Base-by-base conservation (phyloP, 2,113 vertebrate genomes). In the Labrus mixtus region DNA sequence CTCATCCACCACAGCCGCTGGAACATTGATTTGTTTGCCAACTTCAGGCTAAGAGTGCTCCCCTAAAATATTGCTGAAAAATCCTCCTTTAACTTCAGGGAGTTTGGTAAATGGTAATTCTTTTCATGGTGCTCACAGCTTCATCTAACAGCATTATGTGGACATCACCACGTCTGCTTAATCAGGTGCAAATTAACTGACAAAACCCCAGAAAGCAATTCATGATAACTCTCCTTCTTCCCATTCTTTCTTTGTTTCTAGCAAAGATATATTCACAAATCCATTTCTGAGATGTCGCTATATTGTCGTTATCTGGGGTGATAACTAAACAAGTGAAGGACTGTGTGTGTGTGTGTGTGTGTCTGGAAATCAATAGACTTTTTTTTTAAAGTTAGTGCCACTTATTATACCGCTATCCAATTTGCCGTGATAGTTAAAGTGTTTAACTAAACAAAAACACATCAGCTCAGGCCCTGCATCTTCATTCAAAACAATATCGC, bases 181-280 rank as follows among this genome's bases (percentile, higher is more conserved):
- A 88, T 89, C 80, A 78, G 62, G 65, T 61, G 51, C 75, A 89
- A 90, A 91, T 93, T 87, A 91, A 89, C 63, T 62, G 81, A 87
- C 78, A 79, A 60, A 85, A 87, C 81, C 66, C 50, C 64, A 73
- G n/a, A 81, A 80, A 62, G 57, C 51, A 59, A 78, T 69, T 73
- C 37, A 54, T 83, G 67, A 66, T 81, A 83, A 67, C 64, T 83
- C 85, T 76, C 81, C 62, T 46, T 46, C 54, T 48, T 33, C 54
- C 41, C 37, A 57, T 70, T 70, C 60, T 29, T n/a, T 57, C 61
- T 84, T 86, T 87, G 88, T 76, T 76, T 73, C 78, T 73, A 81
- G 89, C 84, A 81, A 85, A 79, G 57, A 79, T 62, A 73, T 85
- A 71, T 76, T 90, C 71, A 9, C 50, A 83, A 83, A 83, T 62